Conservation (phyloP, 2,797 vertebrate genomes). For the Scarus forsteni region DNA sequence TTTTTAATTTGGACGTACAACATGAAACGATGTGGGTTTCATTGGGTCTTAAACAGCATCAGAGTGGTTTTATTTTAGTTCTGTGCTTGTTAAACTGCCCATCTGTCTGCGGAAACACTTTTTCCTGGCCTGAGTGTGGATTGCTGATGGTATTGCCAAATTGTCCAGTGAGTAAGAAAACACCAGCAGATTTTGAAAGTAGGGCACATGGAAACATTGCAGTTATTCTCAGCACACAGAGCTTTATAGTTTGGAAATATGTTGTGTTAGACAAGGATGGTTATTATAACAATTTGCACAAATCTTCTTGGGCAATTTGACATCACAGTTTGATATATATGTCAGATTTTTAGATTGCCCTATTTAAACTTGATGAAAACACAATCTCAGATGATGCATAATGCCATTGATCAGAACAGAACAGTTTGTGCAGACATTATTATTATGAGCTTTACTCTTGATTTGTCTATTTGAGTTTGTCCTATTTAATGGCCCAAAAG, state of each 20-base stretch:
- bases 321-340: not conserved
- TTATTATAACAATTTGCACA: not conserved
- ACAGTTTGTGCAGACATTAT: too few species aligned
- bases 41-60: conserved; percentile 19
- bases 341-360: not conserved
- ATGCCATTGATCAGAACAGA: too few species aligned
- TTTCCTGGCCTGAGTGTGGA: conserved; percentile 16
- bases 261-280: not conserved
- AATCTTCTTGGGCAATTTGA: not conserved
- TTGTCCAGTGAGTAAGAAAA: conserved; percentile 13
- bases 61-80: conserved; percentile 13
- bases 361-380: not conserved
- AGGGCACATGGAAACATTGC: not conserved
- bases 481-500: too few species aligned
- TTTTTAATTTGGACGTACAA: conserved; percentile 11
- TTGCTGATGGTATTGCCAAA: conserved; percentile 22
- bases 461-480: too few species aligned
- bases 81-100: conserved; percentile 26
- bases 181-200: conserved; percentile 4
- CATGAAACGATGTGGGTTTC: conserved; percentile 22
- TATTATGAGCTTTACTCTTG: too few species aligned
- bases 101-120: conserved; percentile 36
- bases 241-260: not conserved
- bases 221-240: not conserved
- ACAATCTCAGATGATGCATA: too few species aligned